Evolutionary conservation across 2,888 invertebrate species (phyloP), one percentile per base, ranked within the genome.

Genomic region (Cataglyphis rosenhaueri): DNA sequence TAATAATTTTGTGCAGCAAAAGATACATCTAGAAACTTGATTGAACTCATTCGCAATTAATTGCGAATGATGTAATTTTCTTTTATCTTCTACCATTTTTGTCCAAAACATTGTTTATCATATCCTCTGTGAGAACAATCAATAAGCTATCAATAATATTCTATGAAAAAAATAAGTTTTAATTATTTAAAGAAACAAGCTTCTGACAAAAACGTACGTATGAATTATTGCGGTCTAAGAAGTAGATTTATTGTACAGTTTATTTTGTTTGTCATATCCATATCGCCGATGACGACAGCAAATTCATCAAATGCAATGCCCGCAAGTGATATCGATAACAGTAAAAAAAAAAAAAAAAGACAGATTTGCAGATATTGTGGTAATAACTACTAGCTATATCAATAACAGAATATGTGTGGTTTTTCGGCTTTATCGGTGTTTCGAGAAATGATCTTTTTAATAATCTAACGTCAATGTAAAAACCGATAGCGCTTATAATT

Each of bases 361-460:
- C 18, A 55, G 41, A 57, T 66, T 78, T 32, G 12, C 21, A n/a
- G 12, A 48, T 52, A 74, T 6, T 52, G 15, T 48, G n/a, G 10
- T 78, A 75, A 75, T 65, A 65, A 65, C 48, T 12, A 44, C 10
- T 35, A 57, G 21, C n/a, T 32, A 12, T 44, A 59, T 55, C 32
- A 15, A 68, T 35, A 25, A 35, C 4, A 32, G 41, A 57, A 64
- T 9, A 29, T 5, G 6, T 38, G 35, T 35, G 35, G 35, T 6
- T 35, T 15, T 29, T n/a, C n/a, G n/a, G 57, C 21, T 21, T 41
- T 41, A 0, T 1, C 18, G 21, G 5, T 25, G 32, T 12, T 21
- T 18, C 15, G 44, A 59, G 59, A 9, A 71, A 61, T 68, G 21
- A 66, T 78, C 59, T 79, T 71, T 78, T 78, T 70, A 70, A 68